Base-by-base conservation (phyloP, 2,797 vertebrate species). In the Myotis vivesi region DNA sequence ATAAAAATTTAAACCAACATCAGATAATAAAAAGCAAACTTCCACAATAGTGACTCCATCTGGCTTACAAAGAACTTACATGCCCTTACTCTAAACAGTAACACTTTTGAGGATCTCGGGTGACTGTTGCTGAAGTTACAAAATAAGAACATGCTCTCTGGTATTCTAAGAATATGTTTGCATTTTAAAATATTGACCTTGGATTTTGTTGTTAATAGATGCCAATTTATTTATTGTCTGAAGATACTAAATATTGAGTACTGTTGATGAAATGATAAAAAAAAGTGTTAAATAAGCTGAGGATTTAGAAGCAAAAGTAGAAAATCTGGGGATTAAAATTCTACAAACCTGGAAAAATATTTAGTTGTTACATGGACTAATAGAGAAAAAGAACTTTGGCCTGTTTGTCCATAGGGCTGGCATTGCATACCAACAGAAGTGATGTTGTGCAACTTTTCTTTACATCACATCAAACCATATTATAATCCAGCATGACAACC, bases 121-220 rank as follows among this genome's bases (percentile, higher is more conserved):
- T 0, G 57, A 87, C 4, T 91, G 62, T 25, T 91, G 64, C 51
- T 72, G 23, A 91, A 72, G 51, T 87, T 93, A 94, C 38, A 91
- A 91, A 81, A 87, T 73, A 92, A 94, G 64, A 95, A 89, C 20
- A 55, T 23, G 17, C 8, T 76, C 55, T 76, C 80, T 91, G 59
- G 22, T 59, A 33, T 55, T 80, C 66, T 87, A 83, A 92, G 75
- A 66, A 81, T 64, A 88, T 49, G 13, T 23, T 36, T 62, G 10
- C 33, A 83, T 80, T 95, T 90, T 49, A 89, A 94, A 95, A 88
- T 64, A 88, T 71, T 82, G 96, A 36, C 69, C 57, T 5, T 73
- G 44, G 30, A 82, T 49, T 92, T 91, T 86, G 53, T 84, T 88
- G 55, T 44, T 89, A 82, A 92, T 25, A 75, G 68, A 94, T 64